phyloP scores from a whole-genome alignment of 2,888 invertebrate species.

The Drosophila kambysellisi region DNA sequence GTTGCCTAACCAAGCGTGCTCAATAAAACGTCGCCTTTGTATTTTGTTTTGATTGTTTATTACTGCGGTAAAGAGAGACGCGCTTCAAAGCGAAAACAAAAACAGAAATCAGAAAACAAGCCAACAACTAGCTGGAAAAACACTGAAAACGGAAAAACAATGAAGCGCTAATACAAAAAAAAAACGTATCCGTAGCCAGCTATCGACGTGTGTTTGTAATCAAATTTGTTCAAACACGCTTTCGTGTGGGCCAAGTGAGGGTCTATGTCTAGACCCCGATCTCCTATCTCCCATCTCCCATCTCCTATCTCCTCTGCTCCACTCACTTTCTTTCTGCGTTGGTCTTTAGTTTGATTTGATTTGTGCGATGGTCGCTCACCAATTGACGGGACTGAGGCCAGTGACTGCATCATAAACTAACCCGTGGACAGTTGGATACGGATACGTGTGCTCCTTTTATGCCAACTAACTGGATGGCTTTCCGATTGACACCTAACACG shows the following conservation, averaged over 20 bases:
- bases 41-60: slow-evolving; percentile 79
- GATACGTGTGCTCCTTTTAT: slow-evolving; percentile 23
- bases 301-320: slow-evolving; percentile 2
- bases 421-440: background rate
- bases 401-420: slow-evolving; percentile 46
- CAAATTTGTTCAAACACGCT: slow-evolving; percentile 64
- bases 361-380: slow-evolving; percentile 29
- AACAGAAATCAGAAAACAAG: slow-evolving; percentile 27
- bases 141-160: slow-evolving; percentile 55
- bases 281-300: background rate
- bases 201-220: slow-evolving; percentile 44
- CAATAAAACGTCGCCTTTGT: slow-evolving; percentile 77
- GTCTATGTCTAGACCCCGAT: slow-evolving; percentile 14
- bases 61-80: slow-evolving; percentile 69
- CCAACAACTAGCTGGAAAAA: slow-evolving; percentile 31
- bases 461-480: slow-evolving; percentile 13
- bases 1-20: slow-evolving; percentile 70
- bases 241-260: slow-evolving; percentile 53
- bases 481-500: slow-evolving; percentile 41
- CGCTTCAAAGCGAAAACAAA: slow-evolving; percentile 29
- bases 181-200: slow-evolving; percentile 18
- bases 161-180: slow-evolving; percentile 48
- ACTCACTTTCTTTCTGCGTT: slow-evolving; percentile 48
- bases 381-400: slow-evolving; percentile 51
- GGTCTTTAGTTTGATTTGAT: slow-evolving; percentile 41